Evolutionary conservation across 1,140 invertebrate species (phyloP).

Genomic region (Cataglyphis hispanica): DNA sequence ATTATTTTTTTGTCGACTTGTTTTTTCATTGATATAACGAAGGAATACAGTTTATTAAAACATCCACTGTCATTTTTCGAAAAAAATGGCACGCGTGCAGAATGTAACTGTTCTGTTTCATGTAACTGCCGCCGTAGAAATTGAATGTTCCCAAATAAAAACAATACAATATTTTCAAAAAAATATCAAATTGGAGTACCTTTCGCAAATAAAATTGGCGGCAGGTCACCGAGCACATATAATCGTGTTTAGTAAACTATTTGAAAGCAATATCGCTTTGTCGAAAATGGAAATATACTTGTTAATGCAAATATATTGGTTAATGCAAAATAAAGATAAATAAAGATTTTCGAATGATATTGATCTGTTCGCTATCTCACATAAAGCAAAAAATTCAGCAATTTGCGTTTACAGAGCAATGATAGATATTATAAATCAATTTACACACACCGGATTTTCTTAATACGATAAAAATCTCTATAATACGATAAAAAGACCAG

Average conservation of each 20-base stretch:
- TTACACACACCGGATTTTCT: background rate
- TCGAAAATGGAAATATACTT: conserved; percentile 1
- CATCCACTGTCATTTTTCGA: conserved; percentile 32
- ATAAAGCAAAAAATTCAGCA: background rate
- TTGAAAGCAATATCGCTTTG: conserved; percentile 43
- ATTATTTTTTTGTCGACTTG: conserved; percentile 47
- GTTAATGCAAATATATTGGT: too few relatives aligned
- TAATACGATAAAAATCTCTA: conserved; percentile 5
- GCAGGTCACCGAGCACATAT: conserved; percentile 8
- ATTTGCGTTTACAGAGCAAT: background rate
- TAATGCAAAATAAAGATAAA: background rate
- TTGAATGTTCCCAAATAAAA: conserved; percentile 61
- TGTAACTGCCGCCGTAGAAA: conserved; percentile 35
- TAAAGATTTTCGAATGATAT: conserved; percentile 13
- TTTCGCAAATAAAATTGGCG: conserved; percentile 42
- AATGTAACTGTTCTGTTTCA: too few relatives aligned
- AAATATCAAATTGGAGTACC: conserved; percentile 55
- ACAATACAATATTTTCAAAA: conserved; percentile 51
- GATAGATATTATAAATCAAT: conserved; percentile 28
- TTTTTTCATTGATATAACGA: conserved; percentile 56
- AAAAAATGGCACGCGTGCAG: conserved; percentile 46
- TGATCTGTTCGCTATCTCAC: background rate
- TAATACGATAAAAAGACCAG: background rate
- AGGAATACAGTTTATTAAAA: conserved; percentile 55
- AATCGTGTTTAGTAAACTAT: background rate